These are phyloP conservation scores for Nyctalus aviator DNA, from an alignment of 2,797 vertebrate genomes.

Conservation along the genomic window DNA sequence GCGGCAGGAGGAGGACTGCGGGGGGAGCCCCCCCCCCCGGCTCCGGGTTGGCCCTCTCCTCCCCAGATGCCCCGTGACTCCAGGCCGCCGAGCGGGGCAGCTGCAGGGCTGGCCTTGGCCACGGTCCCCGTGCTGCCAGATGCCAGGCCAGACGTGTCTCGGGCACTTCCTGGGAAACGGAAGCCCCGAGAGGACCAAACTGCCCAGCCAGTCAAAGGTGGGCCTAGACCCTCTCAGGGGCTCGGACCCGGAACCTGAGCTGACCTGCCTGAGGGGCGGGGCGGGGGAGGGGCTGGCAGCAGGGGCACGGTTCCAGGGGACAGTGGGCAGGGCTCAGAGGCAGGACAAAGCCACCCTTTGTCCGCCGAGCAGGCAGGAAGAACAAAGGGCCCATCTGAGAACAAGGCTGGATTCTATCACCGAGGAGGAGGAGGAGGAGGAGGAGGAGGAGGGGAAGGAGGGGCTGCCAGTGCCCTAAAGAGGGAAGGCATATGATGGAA, in stretches of 20 bases:
- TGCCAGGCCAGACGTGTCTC: background rate
- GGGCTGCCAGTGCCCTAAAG: constrained; percentile 47
- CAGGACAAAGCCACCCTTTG: constrained; percentile 67
- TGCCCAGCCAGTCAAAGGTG: background rate
- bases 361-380: constrained; percentile 50
- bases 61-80: background rate
- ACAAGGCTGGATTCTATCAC: constrained; percentile 13
- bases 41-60: background rate
- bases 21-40: no score
- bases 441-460: background rate
- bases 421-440: background rate
- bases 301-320: background rate
- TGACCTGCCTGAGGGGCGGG: background rate
- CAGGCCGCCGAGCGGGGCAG: background rate
- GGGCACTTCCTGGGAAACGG: background rate
- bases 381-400: constrained; percentile 68
- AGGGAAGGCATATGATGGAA: background rate
- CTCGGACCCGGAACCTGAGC: background rate
- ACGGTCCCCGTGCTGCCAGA: background rate
- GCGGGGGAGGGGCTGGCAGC: background rate
- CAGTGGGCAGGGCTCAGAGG: background rate
- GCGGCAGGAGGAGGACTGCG: background rate
- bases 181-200: background rate
- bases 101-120: background rate
- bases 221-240: background rate